Conservation (phyloP, 2,113 vertebrate genomes). For the Neopipo cinnamomea region DNA sequence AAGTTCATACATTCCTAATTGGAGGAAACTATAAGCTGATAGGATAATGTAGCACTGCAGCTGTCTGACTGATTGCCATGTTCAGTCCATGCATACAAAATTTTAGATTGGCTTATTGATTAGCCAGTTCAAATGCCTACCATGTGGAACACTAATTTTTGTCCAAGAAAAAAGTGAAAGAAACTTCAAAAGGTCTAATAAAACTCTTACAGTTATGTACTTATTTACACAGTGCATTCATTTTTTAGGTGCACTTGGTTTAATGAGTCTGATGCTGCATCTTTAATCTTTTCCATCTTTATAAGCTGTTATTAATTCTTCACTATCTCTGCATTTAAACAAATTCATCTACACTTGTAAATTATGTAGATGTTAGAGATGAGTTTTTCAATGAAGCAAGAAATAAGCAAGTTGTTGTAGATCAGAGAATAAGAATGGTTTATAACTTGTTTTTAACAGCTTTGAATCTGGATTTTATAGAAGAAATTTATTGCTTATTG, state of each 20-base stretch:
- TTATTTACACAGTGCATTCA: not conserved
- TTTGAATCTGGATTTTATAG: not conserved
- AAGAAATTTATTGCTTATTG: not conserved
- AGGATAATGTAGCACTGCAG: not conserved
- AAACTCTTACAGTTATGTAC: not conserved
- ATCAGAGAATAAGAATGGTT: not conserved
- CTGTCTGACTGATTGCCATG: not conserved
- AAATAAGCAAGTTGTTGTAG: not conserved
- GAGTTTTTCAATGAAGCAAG: not conserved
- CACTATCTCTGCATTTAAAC: constrained; percentile 12
- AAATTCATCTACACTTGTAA: not conserved
- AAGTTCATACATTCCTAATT: not conserved
- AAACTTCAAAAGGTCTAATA: constrained; percentile 25
- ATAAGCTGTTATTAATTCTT: constrained; percentile 5
- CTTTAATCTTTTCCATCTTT: constrained; percentile 41
- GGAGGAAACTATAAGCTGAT: not conserved
- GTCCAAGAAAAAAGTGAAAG: not conserved
- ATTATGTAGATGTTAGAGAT: not conserved
- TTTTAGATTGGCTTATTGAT: constrained; percentile 20
- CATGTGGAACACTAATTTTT: not conserved
- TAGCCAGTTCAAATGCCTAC: not conserved
- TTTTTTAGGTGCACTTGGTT: not conserved
- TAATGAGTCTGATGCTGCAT: constrained; percentile 18
- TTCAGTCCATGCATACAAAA: not conserved
- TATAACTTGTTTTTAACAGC: not conserved